Conservation (phyloP, 92 coral and sea anemone species). For the Virgularia gustaviana region DNA sequence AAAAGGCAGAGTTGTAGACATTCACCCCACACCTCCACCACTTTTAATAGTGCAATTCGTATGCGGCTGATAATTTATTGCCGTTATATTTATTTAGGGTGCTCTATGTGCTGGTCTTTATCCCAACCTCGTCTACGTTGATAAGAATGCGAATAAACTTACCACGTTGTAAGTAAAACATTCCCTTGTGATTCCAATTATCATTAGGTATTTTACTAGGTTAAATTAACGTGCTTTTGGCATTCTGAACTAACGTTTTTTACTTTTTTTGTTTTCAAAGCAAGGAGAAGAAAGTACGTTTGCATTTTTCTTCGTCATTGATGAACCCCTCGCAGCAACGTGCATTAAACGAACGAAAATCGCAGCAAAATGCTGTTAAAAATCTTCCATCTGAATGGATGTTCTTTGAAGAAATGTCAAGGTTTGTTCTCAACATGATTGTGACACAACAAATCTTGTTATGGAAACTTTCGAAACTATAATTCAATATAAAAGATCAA, state of each 20-base stretch:
- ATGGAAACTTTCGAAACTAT: no score
- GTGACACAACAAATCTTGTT: no score
- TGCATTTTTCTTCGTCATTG: slow-evolving; percentile 77
- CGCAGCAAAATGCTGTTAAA: slow-evolving; percentile 64
- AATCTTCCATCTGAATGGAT: slow-evolving; percentile 91
- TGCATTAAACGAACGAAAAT: slow-evolving; percentile 50
- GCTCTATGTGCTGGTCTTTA: slow-evolving; percentile 91
- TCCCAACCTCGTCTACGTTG: slow-evolving; percentile 82
- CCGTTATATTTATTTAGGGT: slow-evolving; percentile 52
- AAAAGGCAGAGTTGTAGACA: no score
- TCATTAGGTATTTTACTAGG: no score
- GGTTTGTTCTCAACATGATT: no score
- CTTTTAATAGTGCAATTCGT: not conserved
- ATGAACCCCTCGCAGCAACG: slow-evolving; percentile 66
- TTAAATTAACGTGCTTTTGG: no score
- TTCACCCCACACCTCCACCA: not conserved
- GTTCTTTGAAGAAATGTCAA: slow-evolving; percentile 91
- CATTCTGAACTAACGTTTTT: not conserved
- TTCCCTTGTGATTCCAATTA: no score
- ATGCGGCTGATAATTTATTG: not conserved
- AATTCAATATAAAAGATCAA: no score
- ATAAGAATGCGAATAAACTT: slow-evolving; percentile 64
- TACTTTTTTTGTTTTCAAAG: slow-evolving; percentile 27
- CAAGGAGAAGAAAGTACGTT: slow-evolving; percentile 82
- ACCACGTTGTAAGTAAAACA: slow-evolving; percentile 76